Evolutionary conservation across 2,888 invertebrate species (phyloP), one percentile per base, ranked within the genome.

Genomic region (Drosophila kanekoi): DNA sequence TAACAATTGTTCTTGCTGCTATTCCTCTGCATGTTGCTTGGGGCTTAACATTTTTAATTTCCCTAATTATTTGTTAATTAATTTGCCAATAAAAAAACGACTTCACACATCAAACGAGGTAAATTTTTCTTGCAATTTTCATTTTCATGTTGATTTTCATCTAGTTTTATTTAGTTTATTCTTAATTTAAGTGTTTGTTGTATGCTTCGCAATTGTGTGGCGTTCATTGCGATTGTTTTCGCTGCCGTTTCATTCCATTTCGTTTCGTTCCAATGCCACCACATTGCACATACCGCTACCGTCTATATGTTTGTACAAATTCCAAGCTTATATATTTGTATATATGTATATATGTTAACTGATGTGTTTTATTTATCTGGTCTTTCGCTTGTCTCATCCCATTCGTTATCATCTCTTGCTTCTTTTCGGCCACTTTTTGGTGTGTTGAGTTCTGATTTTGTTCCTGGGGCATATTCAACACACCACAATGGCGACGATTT

Each of bases 91-190:
- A 49, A 58, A 35, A 47, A 51, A 53, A 41, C 18, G 38, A 72
- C 48, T 58, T 73, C 44, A 58, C 40, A 41, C 51, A 74, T 74
- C 64, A 52, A 69, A 59, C 51, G 62, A 73, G 72, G 69, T 73
- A 74, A 71, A 52, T 73, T 73, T 43, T 20, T 57, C n/a, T 60
- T 43, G 48, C 40, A 38, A 40, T 40, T 23, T 47, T n/a, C 10
- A 45, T 11, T 52, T 52, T n/a, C 9, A 8, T 40, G 2, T 2
- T 43, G 23, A 35, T 3, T 35, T 37, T 32, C 10, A 16, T 35
- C 18, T 51, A 14, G 37, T 32, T 47, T 13, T 11, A 32, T 41
- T 43, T 13, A 6, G 8, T 49, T 32, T 20, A 44, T 10, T 28
- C 40, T 44, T 40, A 18, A 32, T 16, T 45, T 56, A 35, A 11